Evolutionary conservation across 2,113 vertebrate species (phyloP).

Genomic region (Chaetops frenatus): DNA sequence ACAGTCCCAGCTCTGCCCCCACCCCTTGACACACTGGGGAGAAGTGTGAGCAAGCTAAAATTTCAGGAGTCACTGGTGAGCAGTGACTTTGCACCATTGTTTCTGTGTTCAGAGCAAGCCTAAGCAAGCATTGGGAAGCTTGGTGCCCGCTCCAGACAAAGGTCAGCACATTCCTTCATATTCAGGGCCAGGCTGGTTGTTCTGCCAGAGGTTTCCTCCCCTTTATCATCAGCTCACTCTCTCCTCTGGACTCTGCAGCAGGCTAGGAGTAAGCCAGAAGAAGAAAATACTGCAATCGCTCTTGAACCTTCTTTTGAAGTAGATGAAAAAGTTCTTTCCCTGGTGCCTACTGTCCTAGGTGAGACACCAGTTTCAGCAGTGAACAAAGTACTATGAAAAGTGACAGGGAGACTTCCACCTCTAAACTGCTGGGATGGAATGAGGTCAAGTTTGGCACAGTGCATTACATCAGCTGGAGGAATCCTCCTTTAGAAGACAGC

Average conservation of each 20-base stretch:
- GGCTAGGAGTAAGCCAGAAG: neutral
- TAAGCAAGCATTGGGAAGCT: neutral
- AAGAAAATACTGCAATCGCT: fast-evolving
- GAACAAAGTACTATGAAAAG: neutral
- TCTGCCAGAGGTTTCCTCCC: neutral
- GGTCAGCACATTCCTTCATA: neutral
- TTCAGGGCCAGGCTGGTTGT: neutral
- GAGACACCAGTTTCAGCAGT: neutral
- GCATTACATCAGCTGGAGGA: conserved; percentile 16
- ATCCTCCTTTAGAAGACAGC: neutral
- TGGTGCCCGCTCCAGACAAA: neutral
- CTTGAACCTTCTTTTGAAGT: neutral
- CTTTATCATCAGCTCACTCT: neutral
- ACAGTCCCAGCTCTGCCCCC: neutral
- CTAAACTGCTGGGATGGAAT: conserved; percentile 45
- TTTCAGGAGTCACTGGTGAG: neutral
- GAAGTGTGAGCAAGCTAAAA: neutral
- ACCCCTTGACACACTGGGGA: fast-evolving
- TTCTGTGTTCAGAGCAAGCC: neutral
- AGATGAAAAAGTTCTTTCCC: neutral
- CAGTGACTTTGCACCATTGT: neutral
- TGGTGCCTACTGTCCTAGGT: neutral
- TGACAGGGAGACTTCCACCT: conserved; percentile 6
- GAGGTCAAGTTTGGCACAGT: conserved; percentile 45
- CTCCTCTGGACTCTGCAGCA: neutral